Base-by-base conservation (phyloP, 2,888 invertebrate genomes). In the Lysandra coridon region DNA sequence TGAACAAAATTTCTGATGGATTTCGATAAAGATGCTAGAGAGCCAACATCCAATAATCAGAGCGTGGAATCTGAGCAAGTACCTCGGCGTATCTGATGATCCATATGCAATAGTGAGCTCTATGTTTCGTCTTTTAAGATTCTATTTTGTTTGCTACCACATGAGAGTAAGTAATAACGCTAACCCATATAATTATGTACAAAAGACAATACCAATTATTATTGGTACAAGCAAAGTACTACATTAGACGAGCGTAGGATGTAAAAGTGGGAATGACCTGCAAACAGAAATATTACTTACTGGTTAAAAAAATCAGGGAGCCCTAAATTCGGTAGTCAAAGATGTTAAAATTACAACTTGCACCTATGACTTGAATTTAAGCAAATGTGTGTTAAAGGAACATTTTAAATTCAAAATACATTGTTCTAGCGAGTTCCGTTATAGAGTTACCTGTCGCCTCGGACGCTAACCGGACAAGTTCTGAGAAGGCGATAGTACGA, bases 11-110 rank as follows among this genome's bases (percentile, higher is more conserved):
- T 85, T 84, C 92, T 91, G 93, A 94, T 94, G 90, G 88, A 87
- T 88, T 88, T 88, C 91, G 92, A 93, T 93, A 94, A 91, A 92
- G 93, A 92, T 90, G 90, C 88, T 90, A 92, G 93, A 91, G 92
- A 93, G 94, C 92, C 94, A 94, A 94, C 93, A 94, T 93, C 94
- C 94, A 94, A 87, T 92, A 92, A 94, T 93, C 92, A 94, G 94
- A 94, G 93, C 94, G 94, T 94, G 93, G 92, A 92, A 94, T 92
- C 93, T 93, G 92, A 88, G 79, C 79, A 74, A 79, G 89, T 91
- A 90, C 90, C 87, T 89, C 89, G 91, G 88, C 89, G 87, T 89
- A 86, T 86, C 86, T 84, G 82, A 86, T 85, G 83, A 84, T 33
- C 76, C 76, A 76, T 53, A 76, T 53, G 33, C 85, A 85, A 90